Evolutionary conservation across 2,113 vertebrate species (phyloP), one percentile per base, ranked within the genome.

Genomic region (Zootoca vivipara): DNA sequence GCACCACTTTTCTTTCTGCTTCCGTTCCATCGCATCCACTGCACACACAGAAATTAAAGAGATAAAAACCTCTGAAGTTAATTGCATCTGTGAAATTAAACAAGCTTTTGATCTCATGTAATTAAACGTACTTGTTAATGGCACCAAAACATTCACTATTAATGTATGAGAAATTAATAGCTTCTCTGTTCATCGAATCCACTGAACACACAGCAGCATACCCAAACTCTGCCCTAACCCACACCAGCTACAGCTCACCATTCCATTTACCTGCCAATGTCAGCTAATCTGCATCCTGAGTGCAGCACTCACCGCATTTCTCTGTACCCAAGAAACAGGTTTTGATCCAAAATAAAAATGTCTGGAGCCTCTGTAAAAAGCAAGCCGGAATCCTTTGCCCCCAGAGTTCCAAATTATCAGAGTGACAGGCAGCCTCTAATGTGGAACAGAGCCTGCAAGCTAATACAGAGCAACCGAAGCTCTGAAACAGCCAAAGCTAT

Each of bases 401-500:
- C 74, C 2, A 73, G 86, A 56, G 33, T 33, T 52, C 46, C 46
- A 52, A 52, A 52, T 90, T 84, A 65, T 80, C 82, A 90, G 62
- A 88, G 56, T 24, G 62, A 89, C 26, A 15, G 24, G 74, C 0
- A 24, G 30, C 67, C 42, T 79, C 30, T 10, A 30, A 89, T 70
- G 30, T 30, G 0, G 10, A 77, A 13, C 46, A 0, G 0, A 78
- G 28, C 74, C 86, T 46, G 82, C 72, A 92, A 90, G 9, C 7
- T 70, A 72, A 84, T 92, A 40, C 9, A 72, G 33, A 56, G 70
- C 78, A 26, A 79, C 52, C 35, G 0, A 89, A 85, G 46, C 65
- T 93, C 87, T 79, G 72, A 92, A 92, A 93, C 16, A 93, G 80
- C 56, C 85, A 70, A 62, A 81, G 70, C 87, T 92, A 1, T 91